phyloP scores from a whole-genome alignment of 2,797 vertebrate species.

The Muraenolepis orangiensis region DNA sequence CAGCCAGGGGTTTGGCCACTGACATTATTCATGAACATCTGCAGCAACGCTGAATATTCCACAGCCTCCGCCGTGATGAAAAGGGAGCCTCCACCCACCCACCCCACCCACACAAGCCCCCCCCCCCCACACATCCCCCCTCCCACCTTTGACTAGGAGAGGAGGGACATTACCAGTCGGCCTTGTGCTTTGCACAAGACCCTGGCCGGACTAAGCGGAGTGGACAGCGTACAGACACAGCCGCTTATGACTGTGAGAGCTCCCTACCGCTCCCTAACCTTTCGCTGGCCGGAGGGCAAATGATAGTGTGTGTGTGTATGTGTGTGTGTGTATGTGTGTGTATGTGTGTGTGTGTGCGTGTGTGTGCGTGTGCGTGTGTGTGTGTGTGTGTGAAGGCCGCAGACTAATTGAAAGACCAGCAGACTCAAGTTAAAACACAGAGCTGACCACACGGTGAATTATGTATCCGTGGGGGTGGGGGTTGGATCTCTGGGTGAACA shows the following conservation, averaged over 20 bases:
- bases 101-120: no score
- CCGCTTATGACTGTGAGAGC: conserved; percentile 19
- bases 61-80: conserved; percentile 77
- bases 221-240: conserved; percentile 34
- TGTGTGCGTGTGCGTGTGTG: no score
- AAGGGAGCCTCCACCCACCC: conserved; percentile 65
- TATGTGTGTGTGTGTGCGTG: no score
- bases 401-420: no score
- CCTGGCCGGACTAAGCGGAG: conserved; percentile 32
- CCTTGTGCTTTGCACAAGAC: conserved; percentile 34
- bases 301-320: conserved; percentile 3
- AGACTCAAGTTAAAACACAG: no score
- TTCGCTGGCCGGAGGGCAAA: conserved; percentile 26
- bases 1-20: conserved; percentile 86
- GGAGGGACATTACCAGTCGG: conserved; percentile 72
- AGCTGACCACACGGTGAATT: no score
- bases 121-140: conserved; percentile 47
- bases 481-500: no score
- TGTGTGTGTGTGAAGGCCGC: no score
- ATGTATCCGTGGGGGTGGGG: no score
- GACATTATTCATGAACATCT: conserved; percentile 99
- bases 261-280: not conserved
- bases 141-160: conserved; percentile 82
- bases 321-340: no score
- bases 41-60: conserved; percentile 91